A percentile compares a stretch with the other conserved stretches of the same genome.
These are phyloP conservation scores for Pavo muticus DNA, from an alignment of 2,113 vertebrate species.

Conservation along the genomic window DNA sequence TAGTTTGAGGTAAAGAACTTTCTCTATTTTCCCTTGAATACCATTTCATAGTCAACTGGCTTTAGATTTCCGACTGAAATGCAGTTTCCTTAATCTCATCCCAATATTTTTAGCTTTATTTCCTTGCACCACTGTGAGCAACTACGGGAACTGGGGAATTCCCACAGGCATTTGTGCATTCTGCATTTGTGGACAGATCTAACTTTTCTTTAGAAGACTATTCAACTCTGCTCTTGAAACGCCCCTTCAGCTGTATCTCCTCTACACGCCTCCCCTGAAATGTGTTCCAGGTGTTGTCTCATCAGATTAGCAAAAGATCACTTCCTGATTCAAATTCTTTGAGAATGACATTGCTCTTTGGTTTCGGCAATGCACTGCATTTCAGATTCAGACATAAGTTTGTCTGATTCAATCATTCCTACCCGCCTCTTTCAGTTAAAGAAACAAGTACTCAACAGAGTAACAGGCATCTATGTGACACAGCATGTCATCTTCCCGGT, in stretches of 20 bases:
- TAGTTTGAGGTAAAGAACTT: slow-evolving; percentile 35
- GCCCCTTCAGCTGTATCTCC: neutral
- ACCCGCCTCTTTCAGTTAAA: neutral
- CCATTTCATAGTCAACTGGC: slow-evolving; percentile 1
- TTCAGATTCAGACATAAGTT: slow-evolving; percentile 3
- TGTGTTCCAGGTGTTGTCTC: neutral
- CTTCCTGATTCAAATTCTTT: neutral
- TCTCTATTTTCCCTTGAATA: slow-evolving; percentile 10
- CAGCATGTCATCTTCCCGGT: neutral
- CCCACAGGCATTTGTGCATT: neutral
- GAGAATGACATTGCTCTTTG: neutral
- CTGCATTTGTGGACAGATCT: neutral
- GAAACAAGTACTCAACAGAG: neutral
- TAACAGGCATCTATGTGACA: neutral
- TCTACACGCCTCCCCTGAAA: neutral
- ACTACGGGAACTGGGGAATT: neutral
- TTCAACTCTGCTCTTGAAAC: neutral
- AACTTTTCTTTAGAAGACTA: neutral
- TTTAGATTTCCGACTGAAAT: slow-evolving; percentile 27
- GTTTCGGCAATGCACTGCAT: neutral
- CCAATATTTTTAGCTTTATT: slow-evolving; percentile 9
- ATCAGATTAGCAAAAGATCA: neutral
- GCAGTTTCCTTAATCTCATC: neutral
- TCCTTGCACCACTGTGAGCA: slow-evolving; percentile 13
- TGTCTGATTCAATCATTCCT: neutral